These are phyloP conservation scores for Polypedilum vanderplanki DNA, from an alignment of 1,140 invertebrate genomes.

Conservation along the genomic window DNA sequence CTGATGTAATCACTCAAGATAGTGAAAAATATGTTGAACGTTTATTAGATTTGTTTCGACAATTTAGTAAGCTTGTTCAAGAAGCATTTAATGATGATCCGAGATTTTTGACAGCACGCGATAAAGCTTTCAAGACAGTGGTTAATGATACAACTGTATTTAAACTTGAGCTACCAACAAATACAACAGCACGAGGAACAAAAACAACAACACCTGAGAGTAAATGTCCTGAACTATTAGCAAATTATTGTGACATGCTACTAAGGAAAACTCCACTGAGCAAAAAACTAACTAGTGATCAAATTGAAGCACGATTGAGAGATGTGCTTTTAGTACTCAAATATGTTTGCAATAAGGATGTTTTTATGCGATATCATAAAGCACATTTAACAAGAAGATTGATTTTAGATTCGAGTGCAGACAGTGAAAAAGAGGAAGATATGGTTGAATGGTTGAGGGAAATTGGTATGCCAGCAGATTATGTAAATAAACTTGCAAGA, in stretches of 20 bases:
- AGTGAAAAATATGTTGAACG: constrained; percentile 99
- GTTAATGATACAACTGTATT: constrained; percentile 99
- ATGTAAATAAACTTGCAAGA: constrained; percentile 94
- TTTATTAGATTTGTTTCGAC: constrained; percentile 83
- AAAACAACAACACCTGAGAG: constrained; percentile 76
- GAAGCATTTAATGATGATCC: constrained; percentile 97
- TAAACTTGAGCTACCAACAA: constrained; percentile 59
- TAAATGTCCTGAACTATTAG: constrained; percentile 96
- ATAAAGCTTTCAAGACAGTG: constrained; percentile 96
- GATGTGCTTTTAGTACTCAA: constrained; percentile 95
- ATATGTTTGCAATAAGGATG: constrained; percentile 99
- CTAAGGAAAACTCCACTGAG: constrained; percentile 92
- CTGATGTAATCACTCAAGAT: constrained; percentile 93
- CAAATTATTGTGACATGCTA: constrained; percentile 99
- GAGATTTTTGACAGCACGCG: constrained; percentile 91
- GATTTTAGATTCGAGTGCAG: constrained; percentile 92
- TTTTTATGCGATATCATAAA: constrained; percentile 99
- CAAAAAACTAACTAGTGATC: constrained; percentile 93
- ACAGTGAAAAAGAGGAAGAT: constrained; percentile 98
- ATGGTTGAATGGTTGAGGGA: constrained; percentile 95
- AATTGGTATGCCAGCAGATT: constrained; percentile 99
- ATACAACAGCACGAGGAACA: constrained; percentile 50
- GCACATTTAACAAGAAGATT: constrained; percentile 92
- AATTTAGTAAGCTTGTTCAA: constrained; percentile 85
- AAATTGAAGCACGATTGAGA: constrained; percentile 88